phyloP scores from a whole-genome alignment of 2,113 vertebrate species.

The Zapornia atra region DNA sequence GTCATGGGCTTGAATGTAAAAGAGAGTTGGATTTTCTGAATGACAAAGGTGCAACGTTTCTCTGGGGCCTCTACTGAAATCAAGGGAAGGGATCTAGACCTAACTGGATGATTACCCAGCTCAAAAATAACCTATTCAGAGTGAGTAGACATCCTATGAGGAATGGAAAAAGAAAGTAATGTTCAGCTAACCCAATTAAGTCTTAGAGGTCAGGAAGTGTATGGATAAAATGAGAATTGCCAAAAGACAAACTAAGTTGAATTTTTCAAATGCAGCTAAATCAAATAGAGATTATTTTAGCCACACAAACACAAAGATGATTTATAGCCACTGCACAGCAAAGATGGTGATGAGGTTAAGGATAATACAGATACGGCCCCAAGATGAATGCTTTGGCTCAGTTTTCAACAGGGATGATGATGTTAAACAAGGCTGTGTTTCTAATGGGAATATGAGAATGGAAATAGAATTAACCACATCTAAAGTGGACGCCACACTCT shows the following conservation, averaged over 20 bases:
- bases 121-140: constrained; percentile 12
- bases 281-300: constrained; percentile 12
- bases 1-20: not conserved
- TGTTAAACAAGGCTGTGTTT: constrained; percentile 55
- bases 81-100: not conserved
- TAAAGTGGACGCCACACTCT: constrained; percentile 38
- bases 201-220: constrained; percentile 1
- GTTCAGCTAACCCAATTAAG: not conserved
- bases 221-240: constrained; percentile 17
- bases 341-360: constrained; percentile 30
- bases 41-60: not conserved
- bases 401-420: constrained; percentile 24
- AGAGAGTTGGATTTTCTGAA: not conserved
- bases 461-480: constrained; percentile 69
- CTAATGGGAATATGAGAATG: constrained; percentile 59
- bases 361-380: constrained; percentile 28
- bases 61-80: not conserved
- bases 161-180: constrained; percentile 42
- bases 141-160: not conserved
- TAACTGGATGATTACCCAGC: not conserved
- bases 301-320: constrained; percentile 16
- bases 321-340: not conserved
- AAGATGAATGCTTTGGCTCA: constrained; percentile 58
- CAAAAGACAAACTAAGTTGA: not conserved
- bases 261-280: constrained; percentile 41